Evolutionary conservation across 53 echinoderm and acorn worm genomes (phyloP).

Genomic region (Henricia sp.): DNA sequence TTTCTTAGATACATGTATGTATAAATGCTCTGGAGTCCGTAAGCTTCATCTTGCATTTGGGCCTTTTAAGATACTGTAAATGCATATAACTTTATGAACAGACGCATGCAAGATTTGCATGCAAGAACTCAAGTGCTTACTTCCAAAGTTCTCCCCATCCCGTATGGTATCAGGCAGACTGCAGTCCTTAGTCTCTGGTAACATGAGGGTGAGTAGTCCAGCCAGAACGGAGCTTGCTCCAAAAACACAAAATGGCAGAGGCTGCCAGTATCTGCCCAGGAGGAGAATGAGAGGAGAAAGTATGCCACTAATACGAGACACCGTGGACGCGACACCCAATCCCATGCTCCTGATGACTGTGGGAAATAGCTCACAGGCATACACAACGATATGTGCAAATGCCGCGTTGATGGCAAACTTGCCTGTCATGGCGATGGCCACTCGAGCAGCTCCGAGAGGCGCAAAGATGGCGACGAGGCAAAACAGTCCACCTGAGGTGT

Average conservation of each 20-base stretch:
- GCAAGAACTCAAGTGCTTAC: neutral
- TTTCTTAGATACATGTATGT: too few relatives aligned
- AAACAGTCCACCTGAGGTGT: neutral
- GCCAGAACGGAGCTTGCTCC: conserved; percentile 41
- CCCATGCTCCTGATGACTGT: conserved; percentile 49
- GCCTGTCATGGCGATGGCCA: conserved; percentile 13
- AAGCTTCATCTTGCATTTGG: too few relatives aligned
- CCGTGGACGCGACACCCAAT: conserved; percentile 53
- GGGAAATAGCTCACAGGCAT: conserved; percentile 8
- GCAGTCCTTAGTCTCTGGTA: conserved; percentile 50
- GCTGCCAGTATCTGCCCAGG: conserved; percentile 55
- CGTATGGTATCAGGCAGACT: conserved; percentile 52
- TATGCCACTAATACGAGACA: conserved; percentile 57
- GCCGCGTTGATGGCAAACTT: conserved; percentile 8
- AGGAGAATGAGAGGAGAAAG: conserved; percentile 48
- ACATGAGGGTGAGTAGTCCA: conserved; percentile 45
- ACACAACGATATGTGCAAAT: neutral
- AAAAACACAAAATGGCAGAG: conserved; percentile 54
- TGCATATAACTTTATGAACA: too few relatives aligned
- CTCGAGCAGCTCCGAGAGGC: conserved; percentile 1
- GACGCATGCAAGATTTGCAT: too few relatives aligned
- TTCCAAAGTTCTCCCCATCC: conserved; percentile 64
- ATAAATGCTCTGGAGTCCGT: too few relatives aligned
- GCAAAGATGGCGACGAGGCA: conserved; percentile 18
- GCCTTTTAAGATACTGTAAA: too few relatives aligned